Conservation (phyloP, 2,797 vertebrate species). For the Argyrosomus regius region DNA sequence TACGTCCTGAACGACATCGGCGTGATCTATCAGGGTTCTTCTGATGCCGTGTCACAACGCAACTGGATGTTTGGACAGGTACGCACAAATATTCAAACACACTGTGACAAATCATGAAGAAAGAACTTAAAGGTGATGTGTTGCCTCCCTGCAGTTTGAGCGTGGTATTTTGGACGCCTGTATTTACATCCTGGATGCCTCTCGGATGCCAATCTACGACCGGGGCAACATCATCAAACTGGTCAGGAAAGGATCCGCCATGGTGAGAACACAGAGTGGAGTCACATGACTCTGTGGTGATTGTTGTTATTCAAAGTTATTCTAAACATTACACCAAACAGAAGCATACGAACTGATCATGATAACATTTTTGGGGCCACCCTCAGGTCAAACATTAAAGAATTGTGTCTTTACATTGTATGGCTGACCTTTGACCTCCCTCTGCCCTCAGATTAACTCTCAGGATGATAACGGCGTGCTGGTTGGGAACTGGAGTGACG, state of each 20-base stretch:
- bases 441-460: slow-evolving; percentile 87
- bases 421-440: slow-evolving; percentile 12
- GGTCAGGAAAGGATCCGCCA: slow-evolving; percentile 88
- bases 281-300: background rate
- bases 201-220: slow-evolving; percentile 86
- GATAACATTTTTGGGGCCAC: no score
- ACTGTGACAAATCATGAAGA: no score
- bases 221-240: slow-evolving; percentile 88
- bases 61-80: slow-evolving; percentile 73
- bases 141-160: slow-evolving; percentile 86
- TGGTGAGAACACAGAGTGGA: slow-evolving; percentile 81
- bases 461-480: slow-evolving; percentile 91
- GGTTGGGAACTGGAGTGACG: slow-evolving; percentile 90
- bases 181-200: slow-evolving; percentile 90
- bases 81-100: background rate
- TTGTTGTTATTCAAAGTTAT: no score
- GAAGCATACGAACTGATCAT: no score
- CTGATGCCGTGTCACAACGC: accelerated
- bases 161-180: slow-evolving; percentile 89
- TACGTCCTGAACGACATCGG: slow-evolving; percentile 69
- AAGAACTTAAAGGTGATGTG: accelerated
- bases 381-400: no score
- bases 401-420: no score
- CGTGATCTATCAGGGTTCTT: slow-evolving; percentile 42
- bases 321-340: no score